Evolutionary conservation across 2,113 vertebrate genomes (phyloP).

Genomic region (Neolamprologus falcicula): DNA sequence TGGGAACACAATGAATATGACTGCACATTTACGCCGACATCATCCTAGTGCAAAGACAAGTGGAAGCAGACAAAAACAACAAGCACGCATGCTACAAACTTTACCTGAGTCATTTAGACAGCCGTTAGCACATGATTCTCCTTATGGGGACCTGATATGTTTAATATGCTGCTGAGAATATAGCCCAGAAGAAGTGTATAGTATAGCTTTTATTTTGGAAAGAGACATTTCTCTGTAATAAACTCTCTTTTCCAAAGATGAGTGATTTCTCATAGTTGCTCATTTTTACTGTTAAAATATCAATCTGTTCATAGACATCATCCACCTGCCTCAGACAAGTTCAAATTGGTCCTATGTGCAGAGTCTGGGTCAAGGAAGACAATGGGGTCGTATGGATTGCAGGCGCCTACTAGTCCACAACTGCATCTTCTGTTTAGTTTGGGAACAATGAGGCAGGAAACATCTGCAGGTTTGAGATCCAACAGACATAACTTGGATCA

Average conservation of each 20-base stretch:
- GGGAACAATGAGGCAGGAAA: conserved; percentile 70
- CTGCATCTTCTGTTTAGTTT: conserved; percentile 54
- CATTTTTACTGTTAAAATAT: neutral
- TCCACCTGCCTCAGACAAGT: neutral
- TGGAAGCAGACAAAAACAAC: neutral
- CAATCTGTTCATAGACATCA: neutral
- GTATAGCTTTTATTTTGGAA: neutral
- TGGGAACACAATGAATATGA: too few species aligned
- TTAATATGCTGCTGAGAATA: neutral
- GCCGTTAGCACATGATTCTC: accelerated
- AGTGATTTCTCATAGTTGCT: neutral
- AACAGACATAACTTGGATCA: conserved; percentile 31
- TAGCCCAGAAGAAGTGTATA: accelerated
- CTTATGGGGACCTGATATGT: neutral
- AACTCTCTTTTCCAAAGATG: neutral
- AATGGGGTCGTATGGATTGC: neutral
- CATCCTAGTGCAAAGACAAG: too few species aligned
- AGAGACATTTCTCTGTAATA: neutral
- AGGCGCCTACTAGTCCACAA: conserved; percentile 37
- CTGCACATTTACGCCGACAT: accelerated
- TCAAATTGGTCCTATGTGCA: neutral
- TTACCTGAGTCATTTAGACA: neutral
- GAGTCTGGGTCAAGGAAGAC: neutral
- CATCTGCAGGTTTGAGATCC: conserved; percentile 52
- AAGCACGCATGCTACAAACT: neutral